Evolutionary conservation across 2,888 invertebrate species (phyloP).

Genomic region (Brassicogethes aeneus): DNA sequence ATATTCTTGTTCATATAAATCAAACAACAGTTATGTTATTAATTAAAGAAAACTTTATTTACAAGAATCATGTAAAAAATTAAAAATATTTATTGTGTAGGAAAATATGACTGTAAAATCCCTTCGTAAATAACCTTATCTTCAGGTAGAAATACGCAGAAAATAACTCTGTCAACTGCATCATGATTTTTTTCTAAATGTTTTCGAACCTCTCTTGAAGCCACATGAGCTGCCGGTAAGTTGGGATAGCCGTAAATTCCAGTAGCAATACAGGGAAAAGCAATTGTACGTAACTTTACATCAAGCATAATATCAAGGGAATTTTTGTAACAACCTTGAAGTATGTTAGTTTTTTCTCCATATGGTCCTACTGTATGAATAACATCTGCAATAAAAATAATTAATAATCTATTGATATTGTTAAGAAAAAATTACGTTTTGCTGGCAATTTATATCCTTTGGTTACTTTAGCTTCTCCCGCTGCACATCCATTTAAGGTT

Average conservation of each 20-base stretch:
- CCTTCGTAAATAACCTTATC: slow-evolving; percentile 68
- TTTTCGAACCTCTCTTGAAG: slow-evolving; percentile 55
- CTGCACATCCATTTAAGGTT: slow-evolving; percentile 62
- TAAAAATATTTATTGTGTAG: slow-evolving; percentile 37
- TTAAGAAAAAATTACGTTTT: slow-evolving; percentile 56
- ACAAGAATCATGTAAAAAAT: too few species aligned
- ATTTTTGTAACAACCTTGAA: slow-evolving; percentile 63
- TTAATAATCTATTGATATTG: slow-evolving; percentile 1
- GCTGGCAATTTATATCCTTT: slow-evolving; percentile 75
- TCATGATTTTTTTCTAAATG: slow-evolving; percentile 47
- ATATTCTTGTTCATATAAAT: too few species aligned
- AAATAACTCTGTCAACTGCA: slow-evolving; percentile 66
- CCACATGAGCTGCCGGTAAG: slow-evolving; percentile 67
- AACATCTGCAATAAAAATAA: slow-evolving; percentile 54
- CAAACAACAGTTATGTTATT: too few species aligned
- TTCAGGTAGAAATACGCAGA: slow-evolving; percentile 65
- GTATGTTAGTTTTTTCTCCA: slow-evolving; percentile 55
- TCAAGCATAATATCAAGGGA: slow-evolving; percentile 50
- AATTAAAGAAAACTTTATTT: too few species aligned
- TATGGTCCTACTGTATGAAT: slow-evolving; percentile 86
- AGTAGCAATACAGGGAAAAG: slow-evolving; percentile 87
- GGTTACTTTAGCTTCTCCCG: slow-evolving; percentile 79
- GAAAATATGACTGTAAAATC: slow-evolving; percentile 64
- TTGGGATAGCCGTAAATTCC: slow-evolving; percentile 87
- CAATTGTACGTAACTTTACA: slow-evolving; percentile 55